Percentiles rank a stretch among this genome's conserved stretches.
Evolutionary conservation across 2,888 invertebrate species (phyloP).

Genomic region (Plusia festucae): DNA sequence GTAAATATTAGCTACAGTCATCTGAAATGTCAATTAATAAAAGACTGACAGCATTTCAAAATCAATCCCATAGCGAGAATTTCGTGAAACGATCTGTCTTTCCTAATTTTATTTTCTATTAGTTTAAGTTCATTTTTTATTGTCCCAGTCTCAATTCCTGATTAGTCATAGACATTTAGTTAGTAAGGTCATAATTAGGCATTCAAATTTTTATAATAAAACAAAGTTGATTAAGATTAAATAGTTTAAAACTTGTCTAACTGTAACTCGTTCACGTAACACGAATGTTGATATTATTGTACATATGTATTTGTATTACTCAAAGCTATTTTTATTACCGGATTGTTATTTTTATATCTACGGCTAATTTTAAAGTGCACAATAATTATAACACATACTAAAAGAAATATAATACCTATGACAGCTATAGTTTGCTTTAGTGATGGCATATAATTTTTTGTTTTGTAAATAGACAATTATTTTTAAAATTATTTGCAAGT

Average conservation of each 20-base stretch:
- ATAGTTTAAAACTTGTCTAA: slow-evolving; percentile 24
- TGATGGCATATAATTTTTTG: not conserved
- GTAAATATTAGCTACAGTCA: slow-evolving; percentile 26
- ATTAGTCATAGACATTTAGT: not conserved
- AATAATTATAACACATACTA: not conserved
- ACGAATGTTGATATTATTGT: slow-evolving; percentile 29
- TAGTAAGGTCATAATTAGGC: slow-evolving; percentile 1
- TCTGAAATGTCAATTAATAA: slow-evolving; percentile 56
- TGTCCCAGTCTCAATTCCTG: slow-evolving; percentile 8
- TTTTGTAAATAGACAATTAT: too few species aligned
- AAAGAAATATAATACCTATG: not conserved
- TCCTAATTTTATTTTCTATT: slow-evolving; percentile 11
- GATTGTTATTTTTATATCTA: slow-evolving; percentile 54
- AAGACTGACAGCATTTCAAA: slow-evolving; percentile 58
- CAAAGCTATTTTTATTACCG: slow-evolving; percentile 32
- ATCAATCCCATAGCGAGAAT: slow-evolving; percentile 23
- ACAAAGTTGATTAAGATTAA: not conserved
- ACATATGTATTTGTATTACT: slow-evolving; percentile 25
- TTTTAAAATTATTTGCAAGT: not conserved
- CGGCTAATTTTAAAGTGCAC: slow-evolving; percentile 23
- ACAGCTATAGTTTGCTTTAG: not conserved
- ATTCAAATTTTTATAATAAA: slow-evolving; percentile 1
- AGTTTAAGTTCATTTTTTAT: slow-evolving; percentile 14
- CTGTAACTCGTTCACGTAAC: slow-evolving; percentile 35
- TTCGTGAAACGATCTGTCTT: slow-evolving; percentile 25